Percentiles rank a stretch among this genome's conserved stretches.
Conservation (phyloP, 2,113 vertebrate species). For the Enhydra lutris region DNA sequence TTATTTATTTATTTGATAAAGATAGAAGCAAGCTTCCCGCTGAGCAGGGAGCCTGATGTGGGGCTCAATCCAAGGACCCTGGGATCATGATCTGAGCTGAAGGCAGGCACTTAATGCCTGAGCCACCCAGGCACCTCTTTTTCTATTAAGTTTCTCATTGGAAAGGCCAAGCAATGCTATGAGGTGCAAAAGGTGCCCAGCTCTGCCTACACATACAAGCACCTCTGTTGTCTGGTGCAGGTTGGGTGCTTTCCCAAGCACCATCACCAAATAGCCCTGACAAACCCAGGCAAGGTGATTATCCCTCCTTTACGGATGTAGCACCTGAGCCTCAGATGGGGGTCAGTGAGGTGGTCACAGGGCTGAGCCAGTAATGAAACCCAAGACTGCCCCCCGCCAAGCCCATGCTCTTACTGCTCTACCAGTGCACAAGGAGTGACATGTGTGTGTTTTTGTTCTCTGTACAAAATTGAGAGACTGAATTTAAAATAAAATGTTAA, state of each 20-base stretch:
- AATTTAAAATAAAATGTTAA: background rate
- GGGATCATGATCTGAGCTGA: no score
- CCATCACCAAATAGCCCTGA: background rate
- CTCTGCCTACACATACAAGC: background rate
- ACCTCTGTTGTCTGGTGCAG: rapidly evolving
- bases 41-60: no score
- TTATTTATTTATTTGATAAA: no score
- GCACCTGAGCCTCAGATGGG: background rate
- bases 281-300: background rate
- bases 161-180: background rate
- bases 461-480: background rate
- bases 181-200: background rate
- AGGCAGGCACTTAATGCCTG: no score
- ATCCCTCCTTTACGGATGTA: background rate
- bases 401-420: background rate
- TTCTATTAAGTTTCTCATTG: background rate
- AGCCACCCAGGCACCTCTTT: background rate
- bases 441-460: background rate
- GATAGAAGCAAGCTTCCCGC: no score
- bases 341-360: background rate
- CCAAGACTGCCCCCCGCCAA: background rate
- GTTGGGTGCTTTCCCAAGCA: background rate
- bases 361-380: background rate
- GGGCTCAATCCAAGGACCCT: no score
- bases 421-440: background rate